These are phyloP conservation scores for Pangasianodon hypophthalmus DNA, from an alignment of 2,113 vertebrate genomes.

Conservation along the genomic window DNA sequence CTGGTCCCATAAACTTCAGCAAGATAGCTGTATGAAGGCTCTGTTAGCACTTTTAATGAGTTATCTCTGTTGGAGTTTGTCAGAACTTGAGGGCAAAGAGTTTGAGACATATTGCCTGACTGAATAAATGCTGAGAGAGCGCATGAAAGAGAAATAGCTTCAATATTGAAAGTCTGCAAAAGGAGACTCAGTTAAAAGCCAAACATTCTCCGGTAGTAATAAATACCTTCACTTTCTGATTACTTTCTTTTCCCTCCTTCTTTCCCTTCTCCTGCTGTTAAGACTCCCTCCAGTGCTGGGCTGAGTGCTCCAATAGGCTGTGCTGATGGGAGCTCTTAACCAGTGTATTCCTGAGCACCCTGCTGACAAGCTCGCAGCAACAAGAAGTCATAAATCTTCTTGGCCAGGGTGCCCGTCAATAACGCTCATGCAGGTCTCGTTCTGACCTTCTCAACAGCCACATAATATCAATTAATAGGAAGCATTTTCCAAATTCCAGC, in stretches of 20 bases:
- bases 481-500: background rate
- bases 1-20: conserved; percentile 32
- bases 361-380: conserved; percentile 59
- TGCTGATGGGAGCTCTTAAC: conserved; percentile 51
- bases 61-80: conserved; percentile 52
- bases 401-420: conserved; percentile 43
- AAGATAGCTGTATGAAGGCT: conserved; percentile 37
- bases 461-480: conserved; percentile 4
- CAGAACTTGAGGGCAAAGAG: conserved; percentile 49
- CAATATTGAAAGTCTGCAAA: conserved; percentile 62
- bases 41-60: conserved; percentile 52
- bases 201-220: conserved; percentile 66
- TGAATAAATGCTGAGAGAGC: conserved; percentile 45
- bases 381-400: conserved; percentile 59
- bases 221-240: conserved; percentile 65
- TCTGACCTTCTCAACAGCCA: conserved; percentile 18
- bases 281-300: conserved; percentile 25
- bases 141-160: conserved; percentile 43
- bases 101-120: conserved; percentile 54
- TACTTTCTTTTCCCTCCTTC: conserved; percentile 41
- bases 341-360: conserved; percentile 61
- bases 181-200: conserved; percentile 68
- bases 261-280: conserved; percentile 35
- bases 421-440: background rate
- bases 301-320: conserved; percentile 44